phyloP scores from a whole-genome alignment of 2,113 vertebrate species.

The Cheirogaleus medius region DNA sequence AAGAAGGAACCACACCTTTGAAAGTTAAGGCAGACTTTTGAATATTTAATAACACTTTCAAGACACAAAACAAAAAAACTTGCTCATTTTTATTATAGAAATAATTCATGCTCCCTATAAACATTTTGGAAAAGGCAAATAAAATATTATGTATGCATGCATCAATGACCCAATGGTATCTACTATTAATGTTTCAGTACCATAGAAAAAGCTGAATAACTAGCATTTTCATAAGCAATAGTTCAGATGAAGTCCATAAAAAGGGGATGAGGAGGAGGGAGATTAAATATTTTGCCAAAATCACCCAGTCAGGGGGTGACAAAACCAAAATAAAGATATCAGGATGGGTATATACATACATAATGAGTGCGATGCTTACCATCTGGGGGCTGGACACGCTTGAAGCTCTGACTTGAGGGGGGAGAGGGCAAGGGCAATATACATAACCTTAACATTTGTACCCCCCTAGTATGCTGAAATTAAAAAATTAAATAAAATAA shows the following conservation, averaged over 20 bases:
- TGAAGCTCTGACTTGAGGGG: no score
- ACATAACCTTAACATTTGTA: no score
- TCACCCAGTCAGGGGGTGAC: background rate
- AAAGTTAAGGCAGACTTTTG: background rate
- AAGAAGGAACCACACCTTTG: background rate
- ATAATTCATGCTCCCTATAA: background rate
- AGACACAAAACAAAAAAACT: background rate
- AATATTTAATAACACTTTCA: background rate
- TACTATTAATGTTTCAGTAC: background rate
- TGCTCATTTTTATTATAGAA: background rate
- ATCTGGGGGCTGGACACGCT: no score
- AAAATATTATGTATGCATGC: background rate
- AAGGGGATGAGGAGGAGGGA: background rate
- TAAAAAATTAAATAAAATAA: no score
- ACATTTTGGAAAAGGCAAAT: slow-evolving; percentile 8
- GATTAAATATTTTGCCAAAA: slow-evolving; percentile 1
- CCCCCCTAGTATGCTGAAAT: no score
- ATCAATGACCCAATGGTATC: background rate
- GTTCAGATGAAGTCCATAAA: background rate
- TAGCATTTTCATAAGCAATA: background rate
- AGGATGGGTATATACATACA: no score
- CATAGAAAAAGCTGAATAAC: background rate
- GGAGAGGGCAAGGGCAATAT: no score
- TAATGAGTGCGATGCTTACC: no score
- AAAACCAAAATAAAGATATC: background rate